Evolutionary conservation across 30 jellyfish, hydroid and myxozoan species (phyloP).

Genomic region (Nemopilema nomurai): DNA sequence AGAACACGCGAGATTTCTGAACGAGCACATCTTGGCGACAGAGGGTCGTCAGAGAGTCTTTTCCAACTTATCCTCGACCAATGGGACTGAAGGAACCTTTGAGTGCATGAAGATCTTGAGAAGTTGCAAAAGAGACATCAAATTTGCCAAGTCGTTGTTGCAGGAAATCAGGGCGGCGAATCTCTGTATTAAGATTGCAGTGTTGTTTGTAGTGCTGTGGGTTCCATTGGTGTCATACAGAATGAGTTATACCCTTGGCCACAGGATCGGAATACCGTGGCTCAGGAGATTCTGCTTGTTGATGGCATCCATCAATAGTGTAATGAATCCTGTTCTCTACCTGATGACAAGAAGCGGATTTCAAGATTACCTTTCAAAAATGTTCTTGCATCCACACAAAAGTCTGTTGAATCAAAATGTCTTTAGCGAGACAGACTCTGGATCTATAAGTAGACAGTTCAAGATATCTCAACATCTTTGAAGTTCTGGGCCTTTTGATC

Average conservation of each 20-base stretch:
- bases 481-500: too few species aligned
- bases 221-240: conserved; percentile 41
- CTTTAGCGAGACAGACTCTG: neutral
- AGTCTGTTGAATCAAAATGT: neutral
- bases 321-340: conserved; percentile 46
- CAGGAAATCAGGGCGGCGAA: conserved; percentile 52
- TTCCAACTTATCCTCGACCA: neutral
- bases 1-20: conserved; percentile 2
- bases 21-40: neutral
- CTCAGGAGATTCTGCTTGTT: conserved; percentile 34
- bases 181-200: conserved; percentile 37
- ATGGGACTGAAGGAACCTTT: neutral
- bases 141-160: neutral
- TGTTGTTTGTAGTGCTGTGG: conserved; percentile 39
- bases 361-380: neutral
- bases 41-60: neutral
- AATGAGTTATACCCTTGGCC: conserved; percentile 36
- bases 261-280: conserved; percentile 44
- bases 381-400: neutral
- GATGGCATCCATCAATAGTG: conserved; percentile 38
- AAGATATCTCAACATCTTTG: too few species aligned
- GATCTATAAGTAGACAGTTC: neutral
- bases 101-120: neutral
- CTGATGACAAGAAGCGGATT: conserved; percentile 31
- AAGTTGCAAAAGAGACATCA: neutral